Conservation (phyloP, 35 echinoderm and acorn worm genomes). For the Heliocidaris erythrogramma region DNA sequence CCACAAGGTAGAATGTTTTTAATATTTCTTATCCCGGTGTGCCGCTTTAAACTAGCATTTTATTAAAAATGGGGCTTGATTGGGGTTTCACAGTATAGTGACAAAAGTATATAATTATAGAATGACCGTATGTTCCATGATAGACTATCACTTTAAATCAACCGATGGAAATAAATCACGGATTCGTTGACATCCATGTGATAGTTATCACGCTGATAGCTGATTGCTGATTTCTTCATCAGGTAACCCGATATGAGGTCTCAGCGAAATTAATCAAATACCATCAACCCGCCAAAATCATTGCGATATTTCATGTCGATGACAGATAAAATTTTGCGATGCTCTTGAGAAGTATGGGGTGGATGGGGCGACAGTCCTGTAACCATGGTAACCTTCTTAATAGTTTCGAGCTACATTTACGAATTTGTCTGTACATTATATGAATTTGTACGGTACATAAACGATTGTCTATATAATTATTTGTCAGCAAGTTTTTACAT, state of each 20-base stretch:
- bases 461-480: too few relatives aligned
- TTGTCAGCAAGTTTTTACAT: too few relatives aligned
- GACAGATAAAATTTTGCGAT: background rate
- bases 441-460: too few relatives aligned
- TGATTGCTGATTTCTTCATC: background rate
- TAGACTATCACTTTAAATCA: background rate
- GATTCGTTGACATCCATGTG: background rate
- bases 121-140: background rate
- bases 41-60: too few relatives aligned
- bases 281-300: slow-evolving; percentile 29
- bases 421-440: too few relatives aligned
- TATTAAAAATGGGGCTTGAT: too few relatives aligned
- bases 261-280: slow-evolving; percentile 32
- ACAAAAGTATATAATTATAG: too few relatives aligned
- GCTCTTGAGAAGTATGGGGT: background rate
- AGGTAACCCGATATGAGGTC: slow-evolving; percentile 1
- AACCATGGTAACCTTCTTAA: too few relatives aligned
- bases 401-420: too few relatives aligned
- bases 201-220: background rate
- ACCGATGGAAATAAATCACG: background rate
- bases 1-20: too few relatives aligned
- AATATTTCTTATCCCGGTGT: too few relatives aligned
- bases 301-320: slow-evolving; percentile 14
- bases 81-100: too few relatives aligned
- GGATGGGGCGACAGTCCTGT: background rate